Percentiles rank a stretch among this genome's conserved stretches.
These are phyloP conservation scores for Glomeris maerens DNA, from an alignment of 1,140 invertebrate species.

Conservation along the genomic window DNA sequence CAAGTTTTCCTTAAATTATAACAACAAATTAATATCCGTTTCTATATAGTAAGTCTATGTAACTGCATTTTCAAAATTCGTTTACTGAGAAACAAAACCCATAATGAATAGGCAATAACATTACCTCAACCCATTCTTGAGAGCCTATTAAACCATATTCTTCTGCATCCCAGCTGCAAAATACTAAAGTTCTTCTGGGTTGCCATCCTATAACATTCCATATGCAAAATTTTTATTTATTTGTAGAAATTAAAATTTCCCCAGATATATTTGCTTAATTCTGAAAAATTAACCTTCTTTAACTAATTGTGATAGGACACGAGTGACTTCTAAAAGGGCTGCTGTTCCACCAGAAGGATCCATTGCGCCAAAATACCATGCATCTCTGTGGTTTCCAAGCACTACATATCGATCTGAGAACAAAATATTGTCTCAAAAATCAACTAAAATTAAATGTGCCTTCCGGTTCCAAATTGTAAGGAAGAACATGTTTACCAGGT, in stretches of 20 bases:
- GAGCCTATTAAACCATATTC: constrained; percentile 36
- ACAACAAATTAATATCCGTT: neutral
- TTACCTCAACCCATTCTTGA: constrained; percentile 33
- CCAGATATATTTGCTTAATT: neutral
- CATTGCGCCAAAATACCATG: constrained; percentile 40
- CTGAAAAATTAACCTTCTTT: constrained; percentile 4
- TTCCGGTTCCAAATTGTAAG: neutral
- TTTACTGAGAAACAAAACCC: neutral
- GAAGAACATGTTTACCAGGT: neutral
- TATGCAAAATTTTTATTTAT: too few relatives aligned
- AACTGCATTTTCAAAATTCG: neutral
- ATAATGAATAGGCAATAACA: neutral
- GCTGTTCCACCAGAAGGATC: constrained; percentile 40
- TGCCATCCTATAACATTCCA: constrained; percentile 26
- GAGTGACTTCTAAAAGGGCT: constrained; percentile 35
- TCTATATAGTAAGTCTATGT: neutral
- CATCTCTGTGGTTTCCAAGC: constrained; percentile 43
- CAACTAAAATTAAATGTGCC: neutral
- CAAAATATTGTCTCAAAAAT: neutral
- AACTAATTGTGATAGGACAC: constrained; percentile 32
- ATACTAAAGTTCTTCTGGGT: constrained; percentile 32
- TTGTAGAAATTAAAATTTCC: too few relatives aligned
- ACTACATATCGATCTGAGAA: constrained; percentile 37
- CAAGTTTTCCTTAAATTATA: constrained; percentile 19
- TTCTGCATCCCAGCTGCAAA: constrained; percentile 36